Evolutionary conservation across 2,797 vertebrate species (phyloP).

Genomic region (Tamandua tetradactyla): DNA sequence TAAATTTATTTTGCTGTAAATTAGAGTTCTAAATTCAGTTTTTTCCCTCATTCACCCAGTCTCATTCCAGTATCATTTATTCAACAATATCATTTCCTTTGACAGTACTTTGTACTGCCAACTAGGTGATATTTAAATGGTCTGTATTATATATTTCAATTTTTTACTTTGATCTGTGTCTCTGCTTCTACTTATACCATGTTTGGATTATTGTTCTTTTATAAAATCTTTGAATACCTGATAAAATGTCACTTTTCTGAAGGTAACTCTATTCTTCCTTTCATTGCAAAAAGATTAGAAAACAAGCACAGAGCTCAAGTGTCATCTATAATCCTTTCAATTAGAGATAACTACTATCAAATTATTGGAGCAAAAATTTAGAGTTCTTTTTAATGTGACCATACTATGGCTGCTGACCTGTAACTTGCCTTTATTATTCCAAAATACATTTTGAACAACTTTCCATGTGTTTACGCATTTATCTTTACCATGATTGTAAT

Average conservation of each 20-base stretch:
- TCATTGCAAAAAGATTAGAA: background rate
- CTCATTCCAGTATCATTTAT: background rate
- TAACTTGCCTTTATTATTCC: background rate
- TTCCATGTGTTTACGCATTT: background rate
- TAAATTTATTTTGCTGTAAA: background rate
- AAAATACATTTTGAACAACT: background rate
- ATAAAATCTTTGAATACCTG: background rate
- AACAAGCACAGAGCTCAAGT: background rate
- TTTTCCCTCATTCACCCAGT: background rate
- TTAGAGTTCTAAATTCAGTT: background rate
- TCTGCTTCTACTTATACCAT: background rate
- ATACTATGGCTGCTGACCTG: background rate
- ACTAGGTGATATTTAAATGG: background rate
- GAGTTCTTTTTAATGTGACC: background rate
- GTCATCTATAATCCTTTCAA: background rate
- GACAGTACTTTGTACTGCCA: background rate
- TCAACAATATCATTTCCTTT: background rate
- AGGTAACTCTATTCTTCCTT: background rate
- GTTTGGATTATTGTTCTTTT: background rate
- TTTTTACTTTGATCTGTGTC: background rate
- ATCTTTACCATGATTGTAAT: background rate
- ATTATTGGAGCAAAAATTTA: background rate
- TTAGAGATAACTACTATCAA: background rate
- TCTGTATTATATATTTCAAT: background rate
- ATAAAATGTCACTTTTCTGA: background rate